Evolutionary conservation across 2,797 vertebrate species (phyloP).

Genomic region (Poeciliopsis paucimaculata): DNA sequence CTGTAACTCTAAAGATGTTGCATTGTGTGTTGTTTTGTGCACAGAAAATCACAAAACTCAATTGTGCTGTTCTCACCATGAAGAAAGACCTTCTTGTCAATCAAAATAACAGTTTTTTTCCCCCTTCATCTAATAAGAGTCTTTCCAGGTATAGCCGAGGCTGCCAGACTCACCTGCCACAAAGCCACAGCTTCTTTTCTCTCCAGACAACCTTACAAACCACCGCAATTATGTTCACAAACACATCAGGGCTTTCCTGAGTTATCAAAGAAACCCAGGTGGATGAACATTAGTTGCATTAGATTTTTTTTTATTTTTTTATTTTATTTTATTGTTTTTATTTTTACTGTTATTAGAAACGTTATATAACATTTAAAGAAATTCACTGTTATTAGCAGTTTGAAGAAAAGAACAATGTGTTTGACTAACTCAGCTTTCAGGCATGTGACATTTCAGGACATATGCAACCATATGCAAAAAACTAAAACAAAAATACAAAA

Average conservation of each 20-base stretch:
- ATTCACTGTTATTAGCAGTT: neutral
- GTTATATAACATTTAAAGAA: neutral
- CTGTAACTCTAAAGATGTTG: slow-evolving; percentile 14
- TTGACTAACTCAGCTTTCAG: neutral
- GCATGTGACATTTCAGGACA: neutral
- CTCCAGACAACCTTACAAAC: slow-evolving; percentile 34
- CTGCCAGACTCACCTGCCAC: slow-evolving; percentile 45
- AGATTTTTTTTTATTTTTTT: too few species aligned
- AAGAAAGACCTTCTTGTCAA: slow-evolving; percentile 47
- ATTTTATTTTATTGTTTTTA: too few species aligned
- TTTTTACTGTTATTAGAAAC: neutral
- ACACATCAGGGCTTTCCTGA: slow-evolving; percentile 46
- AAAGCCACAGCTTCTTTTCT: slow-evolving; percentile 5
- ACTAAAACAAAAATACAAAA: neutral
- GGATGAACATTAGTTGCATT: slow-evolving; percentile 39
- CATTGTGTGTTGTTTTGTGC: slow-evolving; percentile 1
- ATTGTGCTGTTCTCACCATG: slow-evolving; percentile 47
- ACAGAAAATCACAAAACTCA: slow-evolving; percentile 40
- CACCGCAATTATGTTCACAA: slow-evolving; percentile 47
- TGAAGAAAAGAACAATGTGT: neutral
- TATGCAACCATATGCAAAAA: neutral
- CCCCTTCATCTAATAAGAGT: slow-evolving; percentile 39
- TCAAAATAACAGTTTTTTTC: slow-evolving; percentile 42
- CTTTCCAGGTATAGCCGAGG: slow-evolving; percentile 49
- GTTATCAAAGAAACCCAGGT: slow-evolving; percentile 39